These are phyloP conservation scores for Acanthisitta chloris DNA, from an alignment of 2,113 vertebrate species.

Conservation along the genomic window DNA sequence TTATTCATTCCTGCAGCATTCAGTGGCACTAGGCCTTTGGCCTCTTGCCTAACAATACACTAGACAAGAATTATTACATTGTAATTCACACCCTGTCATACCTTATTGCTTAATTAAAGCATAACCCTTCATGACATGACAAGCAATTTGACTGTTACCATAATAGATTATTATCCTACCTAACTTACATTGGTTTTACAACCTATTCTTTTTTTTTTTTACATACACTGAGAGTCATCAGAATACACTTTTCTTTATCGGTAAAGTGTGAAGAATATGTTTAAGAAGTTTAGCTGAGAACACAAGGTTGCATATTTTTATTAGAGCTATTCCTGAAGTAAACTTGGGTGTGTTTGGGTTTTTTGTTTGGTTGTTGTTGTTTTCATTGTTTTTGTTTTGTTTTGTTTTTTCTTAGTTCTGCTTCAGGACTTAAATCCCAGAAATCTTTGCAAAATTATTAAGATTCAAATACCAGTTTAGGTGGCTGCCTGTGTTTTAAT, in stretches of 20 bases:
- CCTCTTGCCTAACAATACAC: conserved; percentile 74
- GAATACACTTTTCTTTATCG: background rate
- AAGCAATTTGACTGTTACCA: conserved; percentile 72
- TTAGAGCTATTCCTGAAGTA: background rate
- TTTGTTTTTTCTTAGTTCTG: background rate
- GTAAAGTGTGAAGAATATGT: background rate
- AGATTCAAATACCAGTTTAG: background rate
- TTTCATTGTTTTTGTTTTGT: no score
- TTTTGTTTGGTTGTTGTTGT: no score
- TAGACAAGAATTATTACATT: conserved; percentile 72
- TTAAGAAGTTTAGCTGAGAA: background rate
- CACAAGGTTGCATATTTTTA: background rate
- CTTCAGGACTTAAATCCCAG: background rate
- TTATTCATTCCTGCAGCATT: conserved; percentile 54
- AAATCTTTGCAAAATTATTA: background rate
- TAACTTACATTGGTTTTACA: conserved; percentile 67
- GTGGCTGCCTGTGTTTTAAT: background rate
- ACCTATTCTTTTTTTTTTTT: background rate
- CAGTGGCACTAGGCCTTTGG: conserved; percentile 62
- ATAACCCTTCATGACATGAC: conserved; percentile 68
- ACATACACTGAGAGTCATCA: background rate
- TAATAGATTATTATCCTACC: conserved; percentile 72
- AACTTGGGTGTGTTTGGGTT: no score
- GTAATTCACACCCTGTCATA: conserved; percentile 72
- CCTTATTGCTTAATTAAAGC: conserved; percentile 80